These are phyloP conservation scores for Acanthornis magna DNA, from an alignment of 2,797 vertebrate genomes.

Conservation along the genomic window DNA sequence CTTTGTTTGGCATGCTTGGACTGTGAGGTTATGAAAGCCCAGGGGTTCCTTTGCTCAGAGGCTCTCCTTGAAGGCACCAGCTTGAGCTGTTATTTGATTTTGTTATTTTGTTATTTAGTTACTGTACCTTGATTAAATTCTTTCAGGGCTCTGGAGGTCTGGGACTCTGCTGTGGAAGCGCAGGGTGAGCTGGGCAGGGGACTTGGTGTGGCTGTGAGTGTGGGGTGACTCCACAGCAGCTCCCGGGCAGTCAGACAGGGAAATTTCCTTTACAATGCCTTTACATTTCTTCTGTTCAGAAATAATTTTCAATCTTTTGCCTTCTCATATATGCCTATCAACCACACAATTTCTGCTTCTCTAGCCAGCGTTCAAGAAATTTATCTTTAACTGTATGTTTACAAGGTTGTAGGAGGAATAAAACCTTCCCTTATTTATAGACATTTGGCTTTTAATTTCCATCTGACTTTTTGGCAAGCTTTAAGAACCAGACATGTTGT, in stretches of 20 bases:
- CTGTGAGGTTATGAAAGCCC: background rate
- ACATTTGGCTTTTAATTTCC: slow-evolving; percentile 60
- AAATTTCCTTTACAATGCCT: background rate
- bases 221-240: background rate
- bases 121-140: background rate
- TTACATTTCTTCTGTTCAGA: background rate
- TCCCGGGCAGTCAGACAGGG: background rate
- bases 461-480: slow-evolving; percentile 41
- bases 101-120: background rate
- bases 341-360: background rate
- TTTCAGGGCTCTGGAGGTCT: background rate
- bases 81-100: too few species aligned
- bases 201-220: background rate
- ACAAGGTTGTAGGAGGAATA: slow-evolving; percentile 28
- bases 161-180: background rate
- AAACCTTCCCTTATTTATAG: slow-evolving; percentile 53
- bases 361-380: background rate
- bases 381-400: slow-evolving; percentile 38
- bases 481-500: slow-evolving; percentile 20
- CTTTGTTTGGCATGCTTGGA: background rate
- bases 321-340: background rate
- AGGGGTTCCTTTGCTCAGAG: too few species aligned
- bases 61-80: background rate
- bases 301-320: background rate
- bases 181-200: background rate